phyloP scores from a whole-genome alignment of 1,140 invertebrate genomes.

The Platorchestia sp. region DNA sequence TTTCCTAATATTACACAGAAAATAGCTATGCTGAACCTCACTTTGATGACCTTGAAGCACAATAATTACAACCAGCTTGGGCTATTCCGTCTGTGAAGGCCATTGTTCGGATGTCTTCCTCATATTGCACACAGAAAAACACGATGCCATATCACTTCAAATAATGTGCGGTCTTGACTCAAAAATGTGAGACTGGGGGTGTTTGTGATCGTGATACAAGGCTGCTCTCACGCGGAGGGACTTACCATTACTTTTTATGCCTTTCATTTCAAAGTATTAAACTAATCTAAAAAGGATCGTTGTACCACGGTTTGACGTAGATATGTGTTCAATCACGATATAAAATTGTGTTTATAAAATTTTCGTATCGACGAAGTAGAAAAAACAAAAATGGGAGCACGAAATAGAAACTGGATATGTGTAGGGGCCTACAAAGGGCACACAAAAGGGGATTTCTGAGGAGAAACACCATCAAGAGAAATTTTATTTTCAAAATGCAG shows the following conservation, averaged over 20 bases:
- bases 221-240: background rate
- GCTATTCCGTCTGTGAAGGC: background rate
- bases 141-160: background rate
- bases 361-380: background rate
- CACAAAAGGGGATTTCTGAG: background rate
- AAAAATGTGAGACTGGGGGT: background rate
- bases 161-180: background rate
- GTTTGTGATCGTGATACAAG: background rate
- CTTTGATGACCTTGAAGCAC: background rate
- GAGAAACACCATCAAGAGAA: background rate
- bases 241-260: background rate
- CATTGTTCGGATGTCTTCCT: background rate
- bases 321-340: background rate
- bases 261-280: background rate
- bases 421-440: background rate
- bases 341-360: background rate
- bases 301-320: background rate
- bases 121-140: background rate
- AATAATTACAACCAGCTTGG: background rate
- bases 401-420: background rate
- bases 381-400: background rate
- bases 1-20: background rate
- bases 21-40: too few relatives aligned
- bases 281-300: background rate
- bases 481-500: background rate